phyloP scores from a whole-genome alignment of 2,888 invertebrate genomes.

The Noctua janthina region DNA sequence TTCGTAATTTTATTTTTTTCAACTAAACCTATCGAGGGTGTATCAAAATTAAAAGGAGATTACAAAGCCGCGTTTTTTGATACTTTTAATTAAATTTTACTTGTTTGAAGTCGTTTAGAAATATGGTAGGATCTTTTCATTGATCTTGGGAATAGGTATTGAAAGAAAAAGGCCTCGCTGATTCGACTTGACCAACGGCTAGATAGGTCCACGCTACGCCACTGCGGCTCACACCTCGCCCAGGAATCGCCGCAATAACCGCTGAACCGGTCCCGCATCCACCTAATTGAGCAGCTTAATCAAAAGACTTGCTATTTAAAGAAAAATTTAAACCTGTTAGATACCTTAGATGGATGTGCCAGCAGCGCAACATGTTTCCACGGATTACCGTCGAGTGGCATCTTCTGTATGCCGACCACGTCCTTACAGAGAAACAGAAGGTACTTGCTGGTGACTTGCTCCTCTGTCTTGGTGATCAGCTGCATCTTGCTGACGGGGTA shows the following conservation, averaged over 20 bases:
- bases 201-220: no score
- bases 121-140: no score
- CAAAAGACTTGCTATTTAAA: neutral
- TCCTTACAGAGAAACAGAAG: conserved; percentile 92
- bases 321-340: neutral
- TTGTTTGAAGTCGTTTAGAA: no score
- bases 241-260: neutral
- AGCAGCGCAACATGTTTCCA: conserved; percentile 91
- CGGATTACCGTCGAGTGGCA: conserved; percentile 94
- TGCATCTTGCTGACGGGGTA: conserved; percentile 88
- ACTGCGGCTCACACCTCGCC: neutral
- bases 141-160: no score
- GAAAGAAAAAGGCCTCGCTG: no score
- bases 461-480: conserved; percentile 77
- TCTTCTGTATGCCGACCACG: conserved; percentile 92
- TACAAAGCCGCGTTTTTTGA: no score
- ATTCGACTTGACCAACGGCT: no score
- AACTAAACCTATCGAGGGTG: no score
- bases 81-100: no score
- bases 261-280: neutral
- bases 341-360: conserved; percentile 92
- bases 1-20: no score
- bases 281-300: neutral
- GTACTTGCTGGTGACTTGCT: conserved; percentile 80
- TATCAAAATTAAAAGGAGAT: no score